Conservation (phyloP, 1,140 invertebrate genomes). For the Phortica variegata region DNA sequence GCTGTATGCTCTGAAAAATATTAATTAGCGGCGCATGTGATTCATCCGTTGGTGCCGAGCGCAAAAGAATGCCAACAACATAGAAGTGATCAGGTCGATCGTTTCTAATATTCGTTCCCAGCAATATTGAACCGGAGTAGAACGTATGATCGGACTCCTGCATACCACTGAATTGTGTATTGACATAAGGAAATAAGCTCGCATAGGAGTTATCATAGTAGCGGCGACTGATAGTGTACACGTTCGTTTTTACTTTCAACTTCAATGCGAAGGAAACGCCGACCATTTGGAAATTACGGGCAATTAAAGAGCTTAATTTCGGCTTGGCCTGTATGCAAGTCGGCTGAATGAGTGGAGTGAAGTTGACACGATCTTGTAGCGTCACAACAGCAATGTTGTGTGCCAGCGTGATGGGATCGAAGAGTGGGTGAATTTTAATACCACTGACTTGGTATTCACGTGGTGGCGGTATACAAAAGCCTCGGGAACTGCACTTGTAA, state of each 20-base stretch:
- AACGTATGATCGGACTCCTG: conserved; percentile 18
- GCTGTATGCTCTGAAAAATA: no score
- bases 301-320: conserved; percentile 22
- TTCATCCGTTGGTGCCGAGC: no score
- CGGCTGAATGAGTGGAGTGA: conserved; percentile 20
- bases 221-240: conserved; percentile 19
- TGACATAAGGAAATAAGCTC: no score
- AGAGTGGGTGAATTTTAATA: conserved; percentile 26
- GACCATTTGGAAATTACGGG: conserved; percentile 24
- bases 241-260: conserved; percentile 16
- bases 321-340: conserved; percentile 20
- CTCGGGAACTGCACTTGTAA: conserved; percentile 24
- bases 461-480: conserved; percentile 32
- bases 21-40: no score
- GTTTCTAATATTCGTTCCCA: conserved; percentile 32
- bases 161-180: conserved; percentile 30
- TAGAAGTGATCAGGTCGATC: no score
- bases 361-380: conserved; percentile 16
- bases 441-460: conserved; percentile 8
- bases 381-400: conserved; percentile 30
- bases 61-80: no score
- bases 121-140: conserved; percentile 22
- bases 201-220: conserved; percentile 11
- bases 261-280: conserved; percentile 14
- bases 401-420: conserved; percentile 27